Evolutionary conservation across 2,797 vertebrate species (phyloP), one percentile per base, ranked within the genome.

Genomic region (Myripristis jacobus): DNA sequence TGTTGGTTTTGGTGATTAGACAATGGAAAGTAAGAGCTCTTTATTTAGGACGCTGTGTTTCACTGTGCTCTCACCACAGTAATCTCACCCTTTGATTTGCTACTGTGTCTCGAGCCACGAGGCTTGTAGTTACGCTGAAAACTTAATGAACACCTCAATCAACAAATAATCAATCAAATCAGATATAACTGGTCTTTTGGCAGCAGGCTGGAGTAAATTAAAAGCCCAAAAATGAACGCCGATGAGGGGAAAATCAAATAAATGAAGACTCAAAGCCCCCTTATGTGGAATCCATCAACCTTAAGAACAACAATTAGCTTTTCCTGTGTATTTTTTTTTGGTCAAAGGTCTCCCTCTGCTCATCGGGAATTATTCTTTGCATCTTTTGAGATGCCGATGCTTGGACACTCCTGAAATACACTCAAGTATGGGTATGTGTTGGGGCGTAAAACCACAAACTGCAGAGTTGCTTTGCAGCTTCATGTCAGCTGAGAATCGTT

Each of bases 1-100:
- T 54, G 69, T 84, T 52, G 84, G 87, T 85, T 87, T 73, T 46
- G 48, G 54, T 87, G 84, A 91, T 90, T 81, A 83, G 76, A 92
- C 86, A 89, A 88, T 87, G 88, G 82, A 83, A 87, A 82, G 80
- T 61, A 21, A 16, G 27, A 58, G 47, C 69, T 79, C 80, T 89
- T 84, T 87, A 75, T 89, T 90, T 89, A 83, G 83, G 77, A 66
- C 3, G 1, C 56, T 56, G 75, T 88, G 79, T 88, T 84, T 87
- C 73, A 85, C 63, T 24, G 60, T 57, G 66, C 69, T 8, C 60
- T 72, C 60, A 46, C 87, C 88, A 61, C 86, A 74, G 41, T 38
- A 62, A 70, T 38, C 75, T 41, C 51, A 15, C 59, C 74, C 83
- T 84, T 48, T 84, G 81, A 89, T 86, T 87, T 75, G 69, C 61